Base-by-base conservation (phyloP, 35 echinoderm and acorn worm species). In the Apostichopus japonicus region DNA sequence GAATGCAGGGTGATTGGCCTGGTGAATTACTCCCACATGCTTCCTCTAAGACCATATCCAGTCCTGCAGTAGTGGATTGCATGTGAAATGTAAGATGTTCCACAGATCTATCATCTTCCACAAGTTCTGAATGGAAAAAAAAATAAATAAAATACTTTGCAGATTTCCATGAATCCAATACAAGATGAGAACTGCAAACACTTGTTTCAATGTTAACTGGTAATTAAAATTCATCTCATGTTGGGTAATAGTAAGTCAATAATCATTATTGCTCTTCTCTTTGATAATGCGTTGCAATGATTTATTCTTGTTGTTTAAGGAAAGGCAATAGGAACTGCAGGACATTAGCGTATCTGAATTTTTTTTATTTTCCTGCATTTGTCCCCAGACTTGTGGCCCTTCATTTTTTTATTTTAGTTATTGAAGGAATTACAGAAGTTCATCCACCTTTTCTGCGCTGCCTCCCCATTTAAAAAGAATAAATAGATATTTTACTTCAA, bases 371-470 rank as follows among this genome's bases (percentile, higher is more conserved):
- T 86, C 16, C 55, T 86, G 51, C 7, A 53, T 14, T 53, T 52
- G 22, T 86, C 82, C 22, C 82, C 82, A 86, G 82, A 86, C 82
- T 86, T 86, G 33, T 44, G 33, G 33, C 33, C 33, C 33, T 44
- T 44, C 2, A 44, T 44, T 44, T 44, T 44, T 44, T 86, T 86
- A 14, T 58, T 53, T 7, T 55, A 86, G 1, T 86, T 86, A 58
- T 86, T 86, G 82, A 86, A 86, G 51, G 81, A 4, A 19, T 86
- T 0, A 53, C 81, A 4, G 55, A 86, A 44, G 17, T 86, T 86
- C 27, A 33, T 1, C 27, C 27, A 33, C 27, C 27, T 33, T 33
- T 33, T 33, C 27, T 33, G 27, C 27, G 1, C 27, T 33, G 27
- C 27, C 27, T 33, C 27, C 27, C 27, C 2, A 33, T 33, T 33